These are phyloP conservation scores for Hypothenemus hampei DNA, from an alignment of 1,140 invertebrate genomes.

Conservation along the genomic window DNA sequence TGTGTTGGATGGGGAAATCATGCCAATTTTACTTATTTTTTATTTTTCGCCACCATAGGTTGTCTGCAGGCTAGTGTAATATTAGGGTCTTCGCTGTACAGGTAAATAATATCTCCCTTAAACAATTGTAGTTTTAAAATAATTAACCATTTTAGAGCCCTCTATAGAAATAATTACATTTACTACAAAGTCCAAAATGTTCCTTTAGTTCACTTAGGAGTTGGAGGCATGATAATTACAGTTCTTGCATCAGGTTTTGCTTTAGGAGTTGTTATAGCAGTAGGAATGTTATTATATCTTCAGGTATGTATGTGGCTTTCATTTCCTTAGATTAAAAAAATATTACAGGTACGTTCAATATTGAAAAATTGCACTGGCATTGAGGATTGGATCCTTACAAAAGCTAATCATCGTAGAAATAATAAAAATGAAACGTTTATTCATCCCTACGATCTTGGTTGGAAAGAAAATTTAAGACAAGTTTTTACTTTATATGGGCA, in stretches of 20 bases:
- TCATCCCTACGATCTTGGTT: conserved; percentile 87
- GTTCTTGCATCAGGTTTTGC: conserved; percentile 85
- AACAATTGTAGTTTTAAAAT: conserved; percentile 54
- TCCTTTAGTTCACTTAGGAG: conserved; percentile 65
- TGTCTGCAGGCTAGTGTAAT: conserved; percentile 80
- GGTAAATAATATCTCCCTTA: conserved; percentile 31
- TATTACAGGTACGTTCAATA: conserved; percentile 68
- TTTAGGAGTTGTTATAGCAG: conserved; percentile 87
- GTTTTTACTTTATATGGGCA: conserved; percentile 64
- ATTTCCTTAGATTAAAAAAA: not conserved
- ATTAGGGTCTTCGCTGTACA: conserved; percentile 70
- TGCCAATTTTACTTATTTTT: conserved; percentile 82
- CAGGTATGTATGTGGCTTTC: conserved; percentile 65
- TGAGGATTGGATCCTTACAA: conserved; percentile 93
- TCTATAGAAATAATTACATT: conserved; percentile 64
- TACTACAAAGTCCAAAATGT: conserved; percentile 52
- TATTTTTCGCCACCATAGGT: conserved; percentile 84
- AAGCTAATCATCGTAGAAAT: conserved; percentile 66
- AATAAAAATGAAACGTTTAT: conserved; percentile 58
- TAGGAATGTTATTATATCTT: conserved; percentile 82
- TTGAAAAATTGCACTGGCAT: conserved; percentile 87
- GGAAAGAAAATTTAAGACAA: conserved; percentile 64
- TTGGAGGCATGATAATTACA: conserved; percentile 66
- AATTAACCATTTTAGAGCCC: conserved; percentile 40
- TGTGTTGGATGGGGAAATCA: conserved; percentile 89